Conservation (phyloP, 1,140 invertebrate genomes). For the Drosophila santomea region DNA sequence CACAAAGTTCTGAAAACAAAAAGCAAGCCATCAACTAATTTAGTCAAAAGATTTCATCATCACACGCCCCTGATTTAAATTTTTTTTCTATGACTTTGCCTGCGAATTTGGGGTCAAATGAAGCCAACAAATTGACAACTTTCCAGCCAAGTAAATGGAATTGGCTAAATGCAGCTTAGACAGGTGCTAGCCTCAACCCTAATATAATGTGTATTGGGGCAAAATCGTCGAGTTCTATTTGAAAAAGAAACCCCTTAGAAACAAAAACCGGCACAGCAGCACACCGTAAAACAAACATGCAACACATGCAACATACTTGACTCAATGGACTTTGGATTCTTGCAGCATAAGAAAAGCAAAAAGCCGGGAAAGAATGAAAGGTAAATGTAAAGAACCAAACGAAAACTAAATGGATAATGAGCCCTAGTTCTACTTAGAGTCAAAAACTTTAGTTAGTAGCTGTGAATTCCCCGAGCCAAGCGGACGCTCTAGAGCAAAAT, state of each 20-base stretch:
- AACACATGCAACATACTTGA: constrained; percentile 29
- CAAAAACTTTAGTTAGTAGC: constrained; percentile 55
- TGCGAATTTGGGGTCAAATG: constrained; percentile 37
- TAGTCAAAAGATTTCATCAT: constrained; percentile 49
- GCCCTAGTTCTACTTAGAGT: constrained; percentile 50
- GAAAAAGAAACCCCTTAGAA: constrained; percentile 43
- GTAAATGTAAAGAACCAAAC: constrained; percentile 38
- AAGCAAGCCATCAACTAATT: constrained; percentile 15
- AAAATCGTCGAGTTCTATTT: constrained; percentile 3
- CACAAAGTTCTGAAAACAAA: constrained; percentile 90
- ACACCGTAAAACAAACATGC: constrained; percentile 1
- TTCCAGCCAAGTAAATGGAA: constrained; percentile 32
- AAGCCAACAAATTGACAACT: constrained; percentile 55
- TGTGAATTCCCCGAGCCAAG: constrained; percentile 47
- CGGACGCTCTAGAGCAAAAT: constrained; percentile 28
- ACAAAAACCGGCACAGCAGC: constrained; percentile 22
- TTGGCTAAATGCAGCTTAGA: constrained; percentile 45
- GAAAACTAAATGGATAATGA: constrained; percentile 54
- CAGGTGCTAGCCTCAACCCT: constrained; percentile 62
- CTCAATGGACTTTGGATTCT: constrained; percentile 40
- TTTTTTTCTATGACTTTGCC: not conserved
- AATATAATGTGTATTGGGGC: constrained; percentile 51
- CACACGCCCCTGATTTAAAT: constrained; percentile 7
- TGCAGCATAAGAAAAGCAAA: constrained; percentile 36
- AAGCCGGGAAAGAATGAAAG: constrained; percentile 13